Evolutionary conservation across 2,888 invertebrate genomes (phyloP), one percentile per base, ranked within the genome.

Genomic region (Alloscopus bannaensis): DNA sequence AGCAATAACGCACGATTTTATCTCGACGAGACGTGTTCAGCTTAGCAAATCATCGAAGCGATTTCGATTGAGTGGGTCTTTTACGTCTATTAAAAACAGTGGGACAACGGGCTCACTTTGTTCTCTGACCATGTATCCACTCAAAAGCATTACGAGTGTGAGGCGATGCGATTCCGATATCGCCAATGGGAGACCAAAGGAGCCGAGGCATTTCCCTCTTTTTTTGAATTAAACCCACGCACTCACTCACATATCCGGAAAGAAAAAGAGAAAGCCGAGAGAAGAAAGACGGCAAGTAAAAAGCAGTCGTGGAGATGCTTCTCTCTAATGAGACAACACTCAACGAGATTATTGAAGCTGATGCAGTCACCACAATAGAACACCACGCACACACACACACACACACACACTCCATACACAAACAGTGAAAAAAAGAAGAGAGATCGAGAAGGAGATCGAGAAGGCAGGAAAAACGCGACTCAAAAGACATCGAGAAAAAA

Each of bases 241-340:
- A 13, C 11, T 22, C 11, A 50, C 22, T 4, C 50, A 50, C 50
- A n/a, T 18, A 50, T n/a, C n/a, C 50, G 18, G 1, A 50, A 8
- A 50, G 8, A 50, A 55, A 55, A n/a, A n/a, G n/a, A n/a, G n/a
- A n/a, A n/a, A n/a, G n/a, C n/a, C n/a, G n/a, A n/a, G n/a, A n/a
- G n/a, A n/a, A n/a, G n/a, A n/a, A n/a, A n/a, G n/a, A n/a, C n/a
- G n/a, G n/a, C n/a, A n/a, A 64, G 60, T 42, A 65, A 62, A 62
- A 59, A 71, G 73, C 42, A 55, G 76, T 26, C 68, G 47, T 22
- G 36, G 59, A 59, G 78, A 78, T 70, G 76, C 50, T 60, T 62
- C n/a, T n/a, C n/a, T n/a, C 72, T 79, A 72, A 79, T 79, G 79
- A 73, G 71, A 79, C 62, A 79, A 60, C 72, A 79, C 79, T 79